Conservation (phyloP, 30 jellyfish, hydroid and myxozoan genomes). For the Hydra vulgaris region DNA sequence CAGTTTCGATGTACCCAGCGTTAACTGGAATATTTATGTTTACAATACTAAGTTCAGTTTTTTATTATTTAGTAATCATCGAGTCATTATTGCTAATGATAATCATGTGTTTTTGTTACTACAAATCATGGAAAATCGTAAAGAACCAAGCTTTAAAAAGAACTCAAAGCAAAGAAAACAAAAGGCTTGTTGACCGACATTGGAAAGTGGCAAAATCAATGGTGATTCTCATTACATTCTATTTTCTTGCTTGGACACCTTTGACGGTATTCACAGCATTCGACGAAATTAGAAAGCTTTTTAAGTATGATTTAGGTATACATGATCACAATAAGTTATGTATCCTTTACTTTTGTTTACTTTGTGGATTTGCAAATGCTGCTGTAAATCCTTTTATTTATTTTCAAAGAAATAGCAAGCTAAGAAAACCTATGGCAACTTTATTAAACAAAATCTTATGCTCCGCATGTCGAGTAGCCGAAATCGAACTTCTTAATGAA, state of each 20-base stretch:
- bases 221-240: background rate
- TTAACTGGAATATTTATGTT: conserved; percentile 6
- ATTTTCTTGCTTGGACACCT: conserved; percentile 11
- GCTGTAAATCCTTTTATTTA: conserved; percentile 1
- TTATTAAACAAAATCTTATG: background rate
- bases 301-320: background rate
- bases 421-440: background rate
- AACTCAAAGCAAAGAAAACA: background rate
- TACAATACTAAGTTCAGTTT: background rate
- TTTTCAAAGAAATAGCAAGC: background rate
- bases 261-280: background rate
- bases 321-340: background rate
- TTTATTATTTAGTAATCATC: background rate
- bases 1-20: conserved; percentile 47
- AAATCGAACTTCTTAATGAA: too few relatives aligned
- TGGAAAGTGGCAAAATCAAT: conserved; percentile 18
- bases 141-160: background rate
- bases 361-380: conserved; percentile 7
- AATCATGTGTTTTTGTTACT: background rate
- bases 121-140: conserved; percentile 13
- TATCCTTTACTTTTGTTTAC: background rate
- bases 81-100: background rate
- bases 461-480: background rate
- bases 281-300: background rate
- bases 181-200: conserved; percentile 6